Percentiles rank a stretch among this genome's conserved stretches.
These are phyloP conservation scores for Volucella bombylans DNA, from an alignment of 2,888 invertebrate species.

Conservation along the genomic window DNA sequence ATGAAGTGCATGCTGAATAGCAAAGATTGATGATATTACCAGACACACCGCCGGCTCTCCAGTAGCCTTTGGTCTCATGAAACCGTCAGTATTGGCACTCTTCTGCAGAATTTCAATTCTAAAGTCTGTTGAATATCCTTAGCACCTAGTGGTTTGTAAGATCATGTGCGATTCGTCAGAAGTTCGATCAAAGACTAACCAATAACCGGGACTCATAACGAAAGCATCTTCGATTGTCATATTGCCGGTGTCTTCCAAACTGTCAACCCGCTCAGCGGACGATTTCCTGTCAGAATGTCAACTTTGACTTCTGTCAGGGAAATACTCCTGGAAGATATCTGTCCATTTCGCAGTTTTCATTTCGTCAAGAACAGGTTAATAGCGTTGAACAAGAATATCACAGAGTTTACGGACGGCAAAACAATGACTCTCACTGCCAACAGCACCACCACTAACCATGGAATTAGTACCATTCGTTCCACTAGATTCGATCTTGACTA, in stretches of 20 bases:
- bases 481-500: constrained; percentile 86
- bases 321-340: constrained; percentile 84
- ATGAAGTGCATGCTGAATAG: constrained; percentile 87
- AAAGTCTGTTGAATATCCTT: constrained; percentile 90
- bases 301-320: constrained; percentile 88
- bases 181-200: constrained; percentile 87
- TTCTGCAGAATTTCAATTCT: constrained; percentile 87
- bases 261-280: constrained; percentile 87
- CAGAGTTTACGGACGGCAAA: constrained; percentile 77
- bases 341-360: constrained; percentile 85
- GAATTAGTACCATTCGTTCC: constrained; percentile 87
- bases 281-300: constrained; percentile 91
- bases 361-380: constrained; percentile 85
- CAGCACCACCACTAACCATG: constrained; percentile 87
- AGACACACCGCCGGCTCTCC: constrained; percentile 86
- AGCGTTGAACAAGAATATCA: constrained; percentile 81
- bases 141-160: constrained; percentile 90
- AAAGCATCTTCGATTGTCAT: constrained; percentile 91
- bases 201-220: constrained; percentile 90
- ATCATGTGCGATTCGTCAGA: constrained; percentile 91
- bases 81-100: constrained; percentile 85
- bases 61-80: constrained; percentile 79
- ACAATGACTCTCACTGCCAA: constrained; percentile 87
- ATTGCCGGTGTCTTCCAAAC: constrained; percentile 89
- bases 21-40: constrained; percentile 85